Base-by-base conservation (phyloP, 2,797 vertebrate species). In the Moxostoma hubbsi region DNA sequence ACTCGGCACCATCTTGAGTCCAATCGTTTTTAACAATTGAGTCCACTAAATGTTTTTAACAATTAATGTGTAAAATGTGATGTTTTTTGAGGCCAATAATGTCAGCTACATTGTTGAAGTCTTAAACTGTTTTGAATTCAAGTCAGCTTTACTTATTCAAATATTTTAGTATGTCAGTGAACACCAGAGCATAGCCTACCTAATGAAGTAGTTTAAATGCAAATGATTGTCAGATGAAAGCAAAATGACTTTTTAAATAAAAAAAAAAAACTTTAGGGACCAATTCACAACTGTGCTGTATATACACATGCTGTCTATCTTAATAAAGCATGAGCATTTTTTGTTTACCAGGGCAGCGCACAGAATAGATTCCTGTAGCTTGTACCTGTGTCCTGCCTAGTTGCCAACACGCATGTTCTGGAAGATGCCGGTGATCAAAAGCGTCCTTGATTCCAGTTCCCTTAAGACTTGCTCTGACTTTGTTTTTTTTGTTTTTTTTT, bases 161-260 rank as follows among this genome's bases (percentile, higher is more conserved):
- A 86, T 84, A 79, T 89, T 81, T 83, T 76, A 82, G 84, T 81
- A 75, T 88, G 84, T 83, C 74, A 76, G 82, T 75, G 80, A 87
- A 86, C 85, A 77, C 59, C 65, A 84, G 84, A 84, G 82, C 81
- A 84, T 82, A 84, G 82, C 81, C 83, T 82, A 86, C 83, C 80
- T 86, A 85, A 89, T 89, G 85, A 81, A 83, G 75, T 85, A 66
- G 87, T 90, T 87, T 86, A 87, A 87, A 89, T 89, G 88, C 86
- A 89, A 89, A 89, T 88, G 81, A 81, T 77, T 77, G 84, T 75
- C 69, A 68, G 80, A 81, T 69, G 77, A 87, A 83, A 83, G 79
- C 49, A 69, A 83, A 83, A 85, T 82, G 71, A 84, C 86, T 81
- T 87, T 83, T 85, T 85, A 85, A 83, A 85, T 73, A 79, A 81